Percentiles rank a stretch among this genome's conserved stretches.
Evolutionary conservation across 1,140 invertebrate species (phyloP).

Genomic region (Penaeus indicus): DNA sequence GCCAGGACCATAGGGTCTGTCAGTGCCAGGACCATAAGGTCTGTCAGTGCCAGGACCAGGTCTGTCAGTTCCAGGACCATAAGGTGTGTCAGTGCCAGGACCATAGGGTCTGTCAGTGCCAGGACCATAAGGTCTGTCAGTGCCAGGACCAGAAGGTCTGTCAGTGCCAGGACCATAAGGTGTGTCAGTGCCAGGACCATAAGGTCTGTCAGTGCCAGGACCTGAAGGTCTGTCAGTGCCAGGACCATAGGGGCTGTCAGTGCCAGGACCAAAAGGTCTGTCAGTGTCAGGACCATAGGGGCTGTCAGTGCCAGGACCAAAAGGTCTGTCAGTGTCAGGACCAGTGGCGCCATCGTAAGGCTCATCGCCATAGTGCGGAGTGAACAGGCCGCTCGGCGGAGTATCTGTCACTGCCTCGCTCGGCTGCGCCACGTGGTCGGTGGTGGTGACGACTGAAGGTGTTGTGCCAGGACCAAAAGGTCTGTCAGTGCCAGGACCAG

Average conservation of each 20-base stretch:
- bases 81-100: no score
- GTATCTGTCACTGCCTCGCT: no score
- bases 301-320: conserved; percentile 1
- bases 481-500: not conserved
- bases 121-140: no score
- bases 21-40: conserved; percentile 23
- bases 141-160: no score
- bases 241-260: not conserved
- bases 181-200: no score
- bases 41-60: conserved; percentile 23
- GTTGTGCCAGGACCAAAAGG: not conserved
- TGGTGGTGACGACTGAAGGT: no score
- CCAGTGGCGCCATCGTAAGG: not conserved
- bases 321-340: conserved; percentile 8
- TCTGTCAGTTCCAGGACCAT: no score
- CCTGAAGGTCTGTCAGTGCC: not conserved
- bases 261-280: not conserved
- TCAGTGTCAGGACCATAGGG: not conserved
- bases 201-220: conserved; percentile 1
- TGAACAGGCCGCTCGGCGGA: not conserved
- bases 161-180: no score
- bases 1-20: not conserved
- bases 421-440: no score
- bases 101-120: no score
- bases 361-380: not conserved